Evolutionary conservation across 2,888 invertebrate genomes (phyloP), one percentile per base, ranked within the genome.

Genomic region (Drosophila mercatorum): DNA sequence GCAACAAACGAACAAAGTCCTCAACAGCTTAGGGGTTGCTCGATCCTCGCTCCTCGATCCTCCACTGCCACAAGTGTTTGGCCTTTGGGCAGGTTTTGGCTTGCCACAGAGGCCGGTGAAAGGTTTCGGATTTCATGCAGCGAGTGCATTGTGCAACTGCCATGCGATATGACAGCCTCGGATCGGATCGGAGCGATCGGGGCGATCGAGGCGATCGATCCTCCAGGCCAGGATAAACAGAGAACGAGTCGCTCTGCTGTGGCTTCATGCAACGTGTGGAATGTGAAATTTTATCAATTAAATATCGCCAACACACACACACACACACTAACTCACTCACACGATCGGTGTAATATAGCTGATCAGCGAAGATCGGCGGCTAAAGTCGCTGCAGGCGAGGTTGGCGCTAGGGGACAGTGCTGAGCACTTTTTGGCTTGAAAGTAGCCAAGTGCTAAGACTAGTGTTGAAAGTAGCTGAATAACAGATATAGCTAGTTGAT

Each of bases 261-360:
- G 81, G 81, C 86, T 86, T 82, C 75, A 59, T 75, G 72, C 82
- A 72, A 73, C 75, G 69, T 72, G 66, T 81, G 89, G 86, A 86
- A 87, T 85, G 88, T 84, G 88, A 80, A 86, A 78, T 80, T 84
- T 86, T 86, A 86, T 86, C 88, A 86, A 86, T 86, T 89, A 85
- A 88, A 81, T 80, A 83, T 75, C 70, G 43, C 40, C 7, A 12
- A 46, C 38, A 31, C 52, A 26, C 10, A 62, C 36, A 57, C 28
- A 41, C 26, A 28, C 14, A 36, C 6, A 22, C 17, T n/a, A n/a
- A n/a, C 34, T 10, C 14, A 14, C 36, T 31, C 31, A 31, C 6
- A 7, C 38, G 51, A 38, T 26, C 11, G 14, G 28, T 40, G 38
- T 46, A 22, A 52, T 65, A 26, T n/a, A 60, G 68, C 56, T 46